Base-by-base conservation (phyloP, 2,113 vertebrate genomes). In the Corythornis vintsioides region DNA sequence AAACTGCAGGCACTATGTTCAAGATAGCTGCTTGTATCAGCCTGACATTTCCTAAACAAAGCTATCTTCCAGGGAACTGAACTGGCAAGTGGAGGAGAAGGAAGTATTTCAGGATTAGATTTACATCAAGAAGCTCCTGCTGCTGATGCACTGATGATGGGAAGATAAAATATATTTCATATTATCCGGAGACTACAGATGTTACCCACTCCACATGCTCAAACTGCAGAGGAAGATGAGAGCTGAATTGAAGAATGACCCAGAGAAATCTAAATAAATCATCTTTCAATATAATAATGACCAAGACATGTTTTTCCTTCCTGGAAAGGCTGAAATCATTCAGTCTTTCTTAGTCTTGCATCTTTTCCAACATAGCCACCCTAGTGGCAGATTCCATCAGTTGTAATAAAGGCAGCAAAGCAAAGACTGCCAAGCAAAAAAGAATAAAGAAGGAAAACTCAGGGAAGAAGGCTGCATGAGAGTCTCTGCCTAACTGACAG, bases 1-100 rank as follows among this genome's bases (percentile, higher is more conserved):
- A 81, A 93, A 88, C 1, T 83, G 47, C 93, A 91, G 85, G 69
- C 55, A 47, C n/a, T 64, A n/a, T 92, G 10, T 59, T 90, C 59
- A 71, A 92, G 87, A 91, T 17, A 87, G 48, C 74, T 87, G 71
- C 85, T 89, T 92, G 6, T 87, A 91, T 89, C 47, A 80, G 85
- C 88, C 82, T 92, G 88, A 92, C 88, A 90, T 91, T 94, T 95
- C 92, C 90, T 83, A 76, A 95, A 95, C 92, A 71, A 94, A 88
- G 83, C 80, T 88, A 83, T 80, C 64, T 92, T 91, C 67, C 75
- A 91, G 72, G 52, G 82, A 89, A 83, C 67, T 92, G 75, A 92
- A 86, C 40, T 89, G 72, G 47, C 85, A 95, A 89, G 93, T 64
- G 56, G 56, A 94, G 35, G 14, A 91, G 82, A 92, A 96, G 82